Evolutionary conservation across 2,113 vertebrate genomes (phyloP), one percentile per base, ranked within the genome.

Genomic region (Morone chrysops): DNA sequence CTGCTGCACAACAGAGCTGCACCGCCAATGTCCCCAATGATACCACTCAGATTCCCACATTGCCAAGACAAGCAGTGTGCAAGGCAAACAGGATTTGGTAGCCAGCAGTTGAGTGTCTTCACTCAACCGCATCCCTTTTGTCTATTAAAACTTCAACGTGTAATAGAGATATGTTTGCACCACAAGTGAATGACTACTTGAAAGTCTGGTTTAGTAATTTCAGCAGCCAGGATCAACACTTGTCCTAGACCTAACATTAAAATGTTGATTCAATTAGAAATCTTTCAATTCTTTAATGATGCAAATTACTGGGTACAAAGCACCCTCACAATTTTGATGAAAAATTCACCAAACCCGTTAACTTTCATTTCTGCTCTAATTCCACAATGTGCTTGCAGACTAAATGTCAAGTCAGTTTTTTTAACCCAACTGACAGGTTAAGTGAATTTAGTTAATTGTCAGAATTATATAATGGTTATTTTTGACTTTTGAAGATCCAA

Each of bases 1-100:
- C 81, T 57, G 79, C 73, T 78, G 82, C 82, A 91, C 89, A 89
- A 87, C 85, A 81, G 69, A 85, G 73, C 82, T 65, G 72, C 61
- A 40, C 25, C 22, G 47, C 18, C 63, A 59, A 12, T 13, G 62
- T 86, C 87, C 70, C 80, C 62, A 41, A 51, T 68, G 81, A 81
- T 59, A 70, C 40, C 83, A 65, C 60, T 86, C 81, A 70, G 61
- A 78, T 81, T 76, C 18, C 41, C 65, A 70, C 72, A 60, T 67
- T 82, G 73, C 59, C 56, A 47, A 78, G 38, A 67, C 56, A 8
- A 75, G 69, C 73, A 72, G 22, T 5, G 78, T 31, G 61, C n/a
- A 47, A 13, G 59, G 53, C 59, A 79, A 73, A 84, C 10, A 38
- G 53, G 69, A 65, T 71, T 78, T 57, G 17, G 54, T 22, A 1